A percentile compares a stretch with the other conserved stretches of the same genome.
These are phyloP conservation scores for Poeciliopsis paucimaculata DNA, from an alignment of 2,797 vertebrate genomes.

Conservation along the genomic window DNA sequence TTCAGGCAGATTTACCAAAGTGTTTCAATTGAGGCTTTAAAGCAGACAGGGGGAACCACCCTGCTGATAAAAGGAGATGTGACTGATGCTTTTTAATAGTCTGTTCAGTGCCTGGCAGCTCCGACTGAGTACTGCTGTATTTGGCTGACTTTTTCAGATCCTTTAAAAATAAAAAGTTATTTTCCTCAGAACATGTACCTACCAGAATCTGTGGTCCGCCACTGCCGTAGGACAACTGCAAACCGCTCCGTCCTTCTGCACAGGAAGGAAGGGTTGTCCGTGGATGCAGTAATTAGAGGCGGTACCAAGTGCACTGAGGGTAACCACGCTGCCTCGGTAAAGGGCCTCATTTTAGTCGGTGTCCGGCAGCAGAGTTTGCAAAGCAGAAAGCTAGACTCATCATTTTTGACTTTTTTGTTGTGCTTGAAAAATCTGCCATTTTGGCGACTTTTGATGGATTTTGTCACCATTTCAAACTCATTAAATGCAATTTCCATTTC, in stretches of 20 bases:
- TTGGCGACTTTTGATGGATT: constrained; percentile 4
- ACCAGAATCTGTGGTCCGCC: constrained; percentile 7
- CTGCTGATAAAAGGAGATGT: not conserved
- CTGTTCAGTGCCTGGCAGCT: not conserved
- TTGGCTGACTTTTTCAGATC: not conserved
- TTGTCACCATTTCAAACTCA: constrained; percentile 12
- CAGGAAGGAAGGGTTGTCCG: constrained; percentile 4
- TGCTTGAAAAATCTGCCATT: not conserved
- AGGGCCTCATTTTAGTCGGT: constrained; percentile 3
- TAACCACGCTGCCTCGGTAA: constrained; percentile 1
- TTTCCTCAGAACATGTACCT: not conserved
- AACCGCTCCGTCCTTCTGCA: constrained; percentile 5
- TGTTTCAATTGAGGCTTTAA: not conserved
- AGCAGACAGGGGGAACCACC: not conserved
- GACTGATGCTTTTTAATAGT: not conserved
- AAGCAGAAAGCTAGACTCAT: not conserved
- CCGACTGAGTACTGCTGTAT: not conserved
- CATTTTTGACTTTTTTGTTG: not conserved
- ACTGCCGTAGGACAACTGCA: constrained; percentile 2
- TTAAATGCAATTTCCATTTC: constrained; percentile 11
- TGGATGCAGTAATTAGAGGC: constrained; percentile 12
- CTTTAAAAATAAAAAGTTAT: constrained; percentile 14
- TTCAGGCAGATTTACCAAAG: not conserved
- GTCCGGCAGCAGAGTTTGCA: not conserved
- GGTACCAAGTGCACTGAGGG: constrained; percentile 4